A percentile compares a stretch with the other conserved stretches of the same genome.
Evolutionary conservation across 2,888 invertebrate genomes (phyloP).

Genomic region (Aporophyla nigra): DNA sequence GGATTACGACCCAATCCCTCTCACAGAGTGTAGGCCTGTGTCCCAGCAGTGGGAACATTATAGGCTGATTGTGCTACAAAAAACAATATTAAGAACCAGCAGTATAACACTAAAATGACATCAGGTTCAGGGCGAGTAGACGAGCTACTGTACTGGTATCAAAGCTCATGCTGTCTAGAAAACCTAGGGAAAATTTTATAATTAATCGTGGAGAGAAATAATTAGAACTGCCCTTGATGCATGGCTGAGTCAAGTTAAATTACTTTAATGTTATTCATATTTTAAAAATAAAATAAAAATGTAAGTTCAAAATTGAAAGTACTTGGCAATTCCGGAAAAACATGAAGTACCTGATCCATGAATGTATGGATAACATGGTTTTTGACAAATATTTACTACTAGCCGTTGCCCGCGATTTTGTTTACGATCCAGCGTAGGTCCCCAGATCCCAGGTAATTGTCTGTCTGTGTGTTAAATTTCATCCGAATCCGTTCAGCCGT

Average conservation of each 20-base stretch:
- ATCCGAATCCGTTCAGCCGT: too few relatives aligned
- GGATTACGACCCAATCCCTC: too few relatives aligned
- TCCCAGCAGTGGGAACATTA: too few relatives aligned
- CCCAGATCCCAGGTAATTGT: too few relatives aligned
- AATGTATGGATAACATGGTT: background rate
- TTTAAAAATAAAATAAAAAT: background rate
- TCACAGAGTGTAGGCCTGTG: too few relatives aligned
- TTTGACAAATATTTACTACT: background rate
- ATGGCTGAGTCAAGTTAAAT: slow-evolving; percentile 9
- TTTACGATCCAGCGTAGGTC: too few relatives aligned
- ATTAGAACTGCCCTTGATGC: slow-evolving; percentile 21
- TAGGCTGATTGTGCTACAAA: background rate
- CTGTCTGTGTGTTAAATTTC: too few relatives aligned
- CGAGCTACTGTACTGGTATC: background rate
- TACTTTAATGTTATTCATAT: slow-evolving; percentile 8
- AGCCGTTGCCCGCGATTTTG: too few relatives aligned
- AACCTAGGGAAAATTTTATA: slow-evolving; percentile 31
- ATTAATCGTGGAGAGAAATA: slow-evolving; percentile 37
- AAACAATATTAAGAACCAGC: background rate
- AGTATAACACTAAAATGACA: background rate
- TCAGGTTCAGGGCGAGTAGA: background rate
- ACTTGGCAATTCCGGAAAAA: background rate
- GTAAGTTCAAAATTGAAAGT: background rate
- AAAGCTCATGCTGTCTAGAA: background rate
- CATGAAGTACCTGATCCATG: background rate